Percentiles rank a stretch among this genome's conserved stretches.
These are phyloP conservation scores for Burhinus oedicnemus DNA, from an alignment of 2,113 vertebrate species.

Conservation along the genomic window DNA sequence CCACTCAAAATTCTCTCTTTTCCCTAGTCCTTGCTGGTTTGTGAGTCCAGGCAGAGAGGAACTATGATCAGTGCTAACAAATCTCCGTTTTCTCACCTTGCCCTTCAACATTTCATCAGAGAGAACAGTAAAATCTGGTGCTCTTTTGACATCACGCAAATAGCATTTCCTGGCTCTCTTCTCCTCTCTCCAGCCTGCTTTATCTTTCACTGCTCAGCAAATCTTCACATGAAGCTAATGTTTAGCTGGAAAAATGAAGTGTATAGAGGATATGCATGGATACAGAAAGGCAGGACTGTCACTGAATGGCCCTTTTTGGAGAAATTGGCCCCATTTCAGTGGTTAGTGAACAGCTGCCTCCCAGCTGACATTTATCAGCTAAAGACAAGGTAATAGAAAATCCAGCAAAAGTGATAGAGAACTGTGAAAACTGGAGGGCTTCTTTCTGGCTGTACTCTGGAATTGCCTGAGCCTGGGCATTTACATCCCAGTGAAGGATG, in stretches of 20 bases:
- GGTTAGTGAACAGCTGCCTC: neutral
- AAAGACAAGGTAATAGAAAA: neutral
- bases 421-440: neutral
- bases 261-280: neutral
- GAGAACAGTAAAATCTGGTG: neutral
- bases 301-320: neutral
- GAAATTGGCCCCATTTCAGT: neutral
- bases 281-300: neutral
- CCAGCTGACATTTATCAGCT: neutral
- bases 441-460: neutral
- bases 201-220: neutral
- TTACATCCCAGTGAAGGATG: neutral
- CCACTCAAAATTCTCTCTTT: slow-evolving; percentile 3
- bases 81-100: neutral
- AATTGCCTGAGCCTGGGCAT: neutral
- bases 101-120: slow-evolving; percentile 3
- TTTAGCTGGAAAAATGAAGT: neutral
- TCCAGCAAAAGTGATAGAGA: neutral
- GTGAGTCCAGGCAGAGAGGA: neutral
- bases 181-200: neutral
- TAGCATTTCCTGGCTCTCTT: neutral
- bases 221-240: neutral
- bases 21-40: neutral
- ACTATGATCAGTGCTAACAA: neutral
- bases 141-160: neutral